Evolutionary conservation across 2,113 vertebrate genomes (phyloP), one percentile per base, ranked within the genome.

Genomic region (Herpailurus yagouaroundi): DNA sequence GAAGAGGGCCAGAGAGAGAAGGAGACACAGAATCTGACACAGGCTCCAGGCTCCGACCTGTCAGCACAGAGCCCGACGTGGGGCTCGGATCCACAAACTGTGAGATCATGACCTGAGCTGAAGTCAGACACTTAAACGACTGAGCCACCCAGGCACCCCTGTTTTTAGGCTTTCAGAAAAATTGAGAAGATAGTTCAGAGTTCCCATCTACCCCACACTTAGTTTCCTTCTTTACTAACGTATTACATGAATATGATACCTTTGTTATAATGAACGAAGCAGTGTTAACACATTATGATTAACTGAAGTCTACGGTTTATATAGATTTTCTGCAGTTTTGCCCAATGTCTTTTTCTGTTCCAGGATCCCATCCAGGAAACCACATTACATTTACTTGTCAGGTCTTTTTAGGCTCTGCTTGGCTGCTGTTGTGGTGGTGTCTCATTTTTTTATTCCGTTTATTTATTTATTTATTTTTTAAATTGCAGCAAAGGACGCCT

Each of bases 131-230:
- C 55, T 57, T 21, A 57, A 57, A 18, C 55, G 2, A 57, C 55
- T 23, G 55, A 57, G 55, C 18, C 57, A 60, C 8, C 57, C 57
- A 9, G 57, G 57, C 8, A 7, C 57, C 8, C 57, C 57, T 63
- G 55, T 29, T 77, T 48, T 77, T 76, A n/a, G 71, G 71, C 89
- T 92, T 94, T 79, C 84, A 89, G 60, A 83, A 69, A 95, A 95
- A 83, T 23, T 57, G 29, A 71, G 57, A 83, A 82, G n/a, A 50
- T 52, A 48, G 14, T 27, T 38, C 33, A 25, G 23, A 57, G 57
- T 64, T 93, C 57, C 84, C 41, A 69, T 48, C 6, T 45, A 12
- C 36, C 19, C 23, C 14, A 8, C 3, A 76, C 60, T 18, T 66
- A 15, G 27, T 84, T 57, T 77, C 10, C 33, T 57, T 14, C 64